Base-by-base conservation (phyloP, 2,113 vertebrate genomes). In the Triplophysa rosa region DNA sequence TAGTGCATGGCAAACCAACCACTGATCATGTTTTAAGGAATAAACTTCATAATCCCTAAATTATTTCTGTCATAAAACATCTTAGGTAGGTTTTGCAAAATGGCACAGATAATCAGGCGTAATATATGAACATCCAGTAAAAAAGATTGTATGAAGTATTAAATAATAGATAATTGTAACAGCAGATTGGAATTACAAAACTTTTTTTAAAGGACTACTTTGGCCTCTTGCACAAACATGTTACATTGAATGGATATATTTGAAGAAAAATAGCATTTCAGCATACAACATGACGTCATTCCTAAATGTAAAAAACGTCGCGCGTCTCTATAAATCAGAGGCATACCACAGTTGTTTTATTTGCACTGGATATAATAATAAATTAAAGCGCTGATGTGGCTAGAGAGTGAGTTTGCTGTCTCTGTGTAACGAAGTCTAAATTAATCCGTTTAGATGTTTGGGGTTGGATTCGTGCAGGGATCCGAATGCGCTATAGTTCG, bases 371-470 rank as follows among this genome's bases (percentile, higher is more conserved):
- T 62, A 69, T 64, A 59, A 66, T 13, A 26, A 52, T 19, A 52
- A 74, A 76, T 45, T 65, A 19, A 24, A 21, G 21, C 45, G 7
- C 42, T 26, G 8, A 19, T 49, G 11, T 49, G 87, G 89, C 92
- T 95, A 95, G 91, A 91, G 89, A 82, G 94, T 89, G 78, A 93
- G 87, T 87, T 91, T 94, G 87, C 92, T 87, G 86, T 96, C 95
- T 88, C 95, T 90, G 87, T 93, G 95, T 89, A 96, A 90, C 82
- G 93, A 88, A 72, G 93, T 93, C 91, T 96, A 95, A 85, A 93
- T 95, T 95, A 97, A 94, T 96, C 95, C 95, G 88, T 92, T 95
- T 87, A 96, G 93, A 82, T 94, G 93, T 37, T 92, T 84, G 8
- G 90, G 80, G 11, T 76, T 90, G 0, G 90, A 87, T 80, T 91